phyloP scores from a whole-genome alignment of 1,140 invertebrate genomes.

The Chrysoperla carnea region DNA sequence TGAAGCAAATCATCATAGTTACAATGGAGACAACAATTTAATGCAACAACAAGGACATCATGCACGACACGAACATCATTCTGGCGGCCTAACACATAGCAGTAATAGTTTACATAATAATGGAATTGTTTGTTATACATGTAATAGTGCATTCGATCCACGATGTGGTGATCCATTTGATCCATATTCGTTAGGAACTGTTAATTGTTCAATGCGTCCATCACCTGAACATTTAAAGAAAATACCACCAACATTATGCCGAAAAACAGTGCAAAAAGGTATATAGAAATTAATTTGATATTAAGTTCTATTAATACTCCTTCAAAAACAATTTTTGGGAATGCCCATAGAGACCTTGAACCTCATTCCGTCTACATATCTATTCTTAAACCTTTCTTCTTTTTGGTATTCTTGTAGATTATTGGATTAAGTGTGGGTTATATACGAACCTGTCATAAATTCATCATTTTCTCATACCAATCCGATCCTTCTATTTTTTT shows the following conservation, averaged over 20 bases:
- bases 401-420: no score
- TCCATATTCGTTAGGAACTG: conserved; percentile 55
- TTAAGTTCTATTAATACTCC: neutral
- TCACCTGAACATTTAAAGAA: conserved; percentile 45
- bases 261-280: conserved; percentile 62
- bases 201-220: conserved; percentile 63
- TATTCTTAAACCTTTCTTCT: no score
- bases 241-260: conserved; percentile 47
- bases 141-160: conserved; percentile 70
- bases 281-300: conserved; percentile 1
- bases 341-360: no score
- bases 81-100: neutral
- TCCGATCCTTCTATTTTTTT: no score
- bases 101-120: neutral
- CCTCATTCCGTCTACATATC: no score
- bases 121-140: conserved; percentile 55
- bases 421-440: no score
- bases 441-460: no score
- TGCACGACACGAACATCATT: neutral
- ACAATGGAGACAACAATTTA: no score
- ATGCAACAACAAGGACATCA: neutral
- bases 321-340: no score
- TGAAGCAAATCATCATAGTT: no score
- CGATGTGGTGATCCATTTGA: conserved; percentile 74
- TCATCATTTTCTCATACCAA: no score